Evolutionary conservation across 2,888 invertebrate genomes (phyloP).

Genomic region (Aleiodes leptofemur): DNA sequence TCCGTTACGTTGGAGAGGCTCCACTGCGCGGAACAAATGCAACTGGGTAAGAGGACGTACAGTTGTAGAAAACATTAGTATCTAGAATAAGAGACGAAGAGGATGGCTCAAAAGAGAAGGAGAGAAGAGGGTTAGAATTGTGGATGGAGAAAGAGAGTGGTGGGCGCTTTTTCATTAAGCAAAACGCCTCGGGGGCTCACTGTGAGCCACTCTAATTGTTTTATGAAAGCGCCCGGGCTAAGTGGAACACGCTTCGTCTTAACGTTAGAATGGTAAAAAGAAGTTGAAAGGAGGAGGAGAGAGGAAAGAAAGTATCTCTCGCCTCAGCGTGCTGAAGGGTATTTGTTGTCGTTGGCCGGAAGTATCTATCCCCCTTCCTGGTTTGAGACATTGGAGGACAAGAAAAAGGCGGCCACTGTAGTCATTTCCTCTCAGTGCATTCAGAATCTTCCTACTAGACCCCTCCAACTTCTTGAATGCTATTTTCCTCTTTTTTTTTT

Average conservation of each 20-base stretch:
- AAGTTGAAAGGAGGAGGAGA: not conserved
- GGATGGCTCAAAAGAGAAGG: not conserved
- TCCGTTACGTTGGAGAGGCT: constrained; percentile 27
- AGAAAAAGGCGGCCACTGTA: not conserved
- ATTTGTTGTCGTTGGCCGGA: constrained; percentile 38
- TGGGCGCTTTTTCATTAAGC: constrained; percentile 57
- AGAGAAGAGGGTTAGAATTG: constrained; percentile 4
- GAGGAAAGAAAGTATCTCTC: constrained; percentile 7
- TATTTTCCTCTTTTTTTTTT: constrained; percentile 3
- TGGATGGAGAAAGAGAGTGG: constrained; percentile 10
- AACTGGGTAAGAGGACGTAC: constrained; percentile 23
- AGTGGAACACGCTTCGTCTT: constrained; percentile 57
- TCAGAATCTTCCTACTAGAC: constrained; percentile 14
- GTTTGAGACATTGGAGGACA: not conserved
- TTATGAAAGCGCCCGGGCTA: constrained; percentile 57
- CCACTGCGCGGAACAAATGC: constrained; percentile 28
- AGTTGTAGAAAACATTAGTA: constrained; percentile 30
- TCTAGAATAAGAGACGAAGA: constrained; percentile 19
- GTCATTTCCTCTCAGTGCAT: constrained; percentile 29
- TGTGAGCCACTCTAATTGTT: constrained; percentile 58
- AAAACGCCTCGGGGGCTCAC: constrained; percentile 52
- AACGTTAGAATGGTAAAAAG: constrained; percentile 35
- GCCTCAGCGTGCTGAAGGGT: constrained; percentile 26
- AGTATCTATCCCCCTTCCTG: constrained; percentile 21
- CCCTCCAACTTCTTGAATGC: constrained; percentile 13